A percentile compares a stretch with the other conserved stretches of the same genome.
These are phyloP conservation scores for Proales similis DNA, from an alignment of 1,140 invertebrate species.

Conservation along the genomic window DNA sequence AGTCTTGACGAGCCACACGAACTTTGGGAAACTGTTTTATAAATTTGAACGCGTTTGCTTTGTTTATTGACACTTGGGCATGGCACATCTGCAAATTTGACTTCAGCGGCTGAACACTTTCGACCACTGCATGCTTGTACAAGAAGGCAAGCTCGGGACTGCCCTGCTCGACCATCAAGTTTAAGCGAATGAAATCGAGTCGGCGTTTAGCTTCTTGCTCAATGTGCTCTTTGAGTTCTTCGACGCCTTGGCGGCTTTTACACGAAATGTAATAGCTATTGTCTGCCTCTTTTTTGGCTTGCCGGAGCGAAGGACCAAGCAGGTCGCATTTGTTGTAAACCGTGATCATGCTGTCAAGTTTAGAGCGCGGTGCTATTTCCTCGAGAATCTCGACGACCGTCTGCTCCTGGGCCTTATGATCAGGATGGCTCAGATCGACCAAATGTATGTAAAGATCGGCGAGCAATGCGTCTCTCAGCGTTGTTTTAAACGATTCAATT, in stretches of 20 bases:
- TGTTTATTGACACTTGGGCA: slow-evolving; percentile 23
- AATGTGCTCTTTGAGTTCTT: background rate
- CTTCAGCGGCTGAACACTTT: slow-evolving; percentile 3
- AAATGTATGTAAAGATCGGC: slow-evolving; percentile 75
- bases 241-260: slow-evolving; percentile 9
- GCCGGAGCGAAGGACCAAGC: slow-evolving; percentile 37
- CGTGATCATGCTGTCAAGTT: slow-evolving; percentile 62
- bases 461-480: slow-evolving; percentile 67
- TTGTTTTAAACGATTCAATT: slow-evolving; percentile 73
- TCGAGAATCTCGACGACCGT: slow-evolving; percentile 66
- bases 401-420: slow-evolving; percentile 62
- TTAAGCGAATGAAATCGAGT: slow-evolving; percentile 8
- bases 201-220: slow-evolving; percentile 9
- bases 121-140: slow-evolving; percentile 14
- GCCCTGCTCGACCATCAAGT: slow-evolving; percentile 1
- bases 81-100: slow-evolving; percentile 26
- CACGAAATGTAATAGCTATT: slow-evolving; percentile 1
- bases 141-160: slow-evolving; percentile 5
- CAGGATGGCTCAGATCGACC: slow-evolving; percentile 71
- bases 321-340: slow-evolving; percentile 75
- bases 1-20: slow-evolving; percentile 16
- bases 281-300: background rate
- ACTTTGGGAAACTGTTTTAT: slow-evolving; percentile 22
- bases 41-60: slow-evolving; percentile 26
- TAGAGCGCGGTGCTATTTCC: slow-evolving; percentile 56